Conservation (phyloP, 2,888 invertebrate species). For the Chalcosyrphus nemorum region DNA sequence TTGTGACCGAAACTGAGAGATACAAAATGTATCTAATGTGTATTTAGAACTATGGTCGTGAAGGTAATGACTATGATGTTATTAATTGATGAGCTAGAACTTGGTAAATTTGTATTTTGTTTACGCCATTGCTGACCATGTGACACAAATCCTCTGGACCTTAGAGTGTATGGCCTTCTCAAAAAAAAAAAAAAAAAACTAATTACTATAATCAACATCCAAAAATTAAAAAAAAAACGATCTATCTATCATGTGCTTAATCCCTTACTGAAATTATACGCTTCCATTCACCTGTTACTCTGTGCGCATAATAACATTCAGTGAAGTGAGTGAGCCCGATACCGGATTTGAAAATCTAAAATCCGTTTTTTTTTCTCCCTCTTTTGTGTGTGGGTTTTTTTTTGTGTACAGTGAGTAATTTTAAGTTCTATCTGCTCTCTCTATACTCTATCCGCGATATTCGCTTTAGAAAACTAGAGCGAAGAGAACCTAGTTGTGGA, state of each 20-base stretch:
- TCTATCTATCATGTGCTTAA: conserved; percentile 9
- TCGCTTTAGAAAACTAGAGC: conserved; percentile 25
- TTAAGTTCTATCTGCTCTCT: background rate
- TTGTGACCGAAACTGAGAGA: background rate
- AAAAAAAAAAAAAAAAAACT: background rate
- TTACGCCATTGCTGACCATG: background rate
- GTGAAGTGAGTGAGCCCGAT: conserved; percentile 12
- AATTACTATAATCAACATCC: background rate
- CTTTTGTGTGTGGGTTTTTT: background rate
- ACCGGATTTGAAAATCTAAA: conserved; percentile 27
- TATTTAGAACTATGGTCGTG: background rate
- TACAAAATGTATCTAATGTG: background rate
- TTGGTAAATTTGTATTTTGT: background rate
- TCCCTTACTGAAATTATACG: background rate
- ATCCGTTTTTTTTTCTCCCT: conserved; percentile 12
- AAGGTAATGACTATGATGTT: conserved; percentile 22
- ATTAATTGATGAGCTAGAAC: conserved; percentile 33
- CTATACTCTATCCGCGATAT: background rate
- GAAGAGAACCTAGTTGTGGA: conserved; percentile 18
- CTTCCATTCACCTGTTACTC: conserved; percentile 27
- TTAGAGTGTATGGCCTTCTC: background rate
- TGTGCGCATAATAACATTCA: background rate
- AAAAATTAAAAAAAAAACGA: background rate
- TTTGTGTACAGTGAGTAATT: conserved; percentile 6
- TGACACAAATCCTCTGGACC: conserved; percentile 15